Conservation (phyloP, 2,797 vertebrate genomes). For the Nyctibius grandis region DNA sequence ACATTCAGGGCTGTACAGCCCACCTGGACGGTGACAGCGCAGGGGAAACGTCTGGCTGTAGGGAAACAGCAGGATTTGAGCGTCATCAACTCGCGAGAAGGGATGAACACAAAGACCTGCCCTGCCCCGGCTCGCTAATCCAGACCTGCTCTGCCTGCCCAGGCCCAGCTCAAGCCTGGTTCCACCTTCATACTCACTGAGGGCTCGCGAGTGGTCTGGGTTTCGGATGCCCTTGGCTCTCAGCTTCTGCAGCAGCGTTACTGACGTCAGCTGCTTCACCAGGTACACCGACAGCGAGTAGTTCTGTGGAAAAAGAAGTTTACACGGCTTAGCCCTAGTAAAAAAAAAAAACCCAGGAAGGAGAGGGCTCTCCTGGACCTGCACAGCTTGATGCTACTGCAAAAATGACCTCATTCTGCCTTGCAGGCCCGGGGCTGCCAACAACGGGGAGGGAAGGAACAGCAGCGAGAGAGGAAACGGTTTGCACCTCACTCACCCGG, state of each 20-base stretch:
- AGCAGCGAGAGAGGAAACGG: accelerated
- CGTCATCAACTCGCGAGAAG: accelerated
- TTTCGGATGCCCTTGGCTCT: constrained; percentile 78
- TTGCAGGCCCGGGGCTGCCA: neutral
- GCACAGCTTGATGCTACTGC: accelerated
- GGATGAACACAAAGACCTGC: accelerated
- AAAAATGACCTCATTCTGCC: accelerated
- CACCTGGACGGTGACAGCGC: neutral
- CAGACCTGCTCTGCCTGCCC: neutral
- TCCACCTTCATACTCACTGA: constrained; percentile 56
- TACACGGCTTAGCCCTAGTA: neutral
- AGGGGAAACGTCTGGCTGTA: neutral
- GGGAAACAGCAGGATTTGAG: neutral
- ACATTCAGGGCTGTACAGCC: neutral
- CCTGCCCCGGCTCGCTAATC: neutral
- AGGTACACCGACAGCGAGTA: constrained; percentile 79
- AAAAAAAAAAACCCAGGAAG: neutral
- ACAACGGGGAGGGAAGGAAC: accelerated
- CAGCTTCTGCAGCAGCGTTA: constrained; percentile 74
- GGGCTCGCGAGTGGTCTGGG: constrained; percentile 75
- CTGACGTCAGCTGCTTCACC: constrained; percentile 77
- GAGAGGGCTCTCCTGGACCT: neutral
- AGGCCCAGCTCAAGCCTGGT: accelerated
- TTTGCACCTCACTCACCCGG: constrained; percentile 54
- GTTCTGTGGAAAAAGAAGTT: constrained; percentile 45